Percentiles rank a stretch among this genome's conserved stretches.
Conservation (phyloP, 2,797 vertebrate species). For the Parauchenoglanis ngamensis region DNA sequence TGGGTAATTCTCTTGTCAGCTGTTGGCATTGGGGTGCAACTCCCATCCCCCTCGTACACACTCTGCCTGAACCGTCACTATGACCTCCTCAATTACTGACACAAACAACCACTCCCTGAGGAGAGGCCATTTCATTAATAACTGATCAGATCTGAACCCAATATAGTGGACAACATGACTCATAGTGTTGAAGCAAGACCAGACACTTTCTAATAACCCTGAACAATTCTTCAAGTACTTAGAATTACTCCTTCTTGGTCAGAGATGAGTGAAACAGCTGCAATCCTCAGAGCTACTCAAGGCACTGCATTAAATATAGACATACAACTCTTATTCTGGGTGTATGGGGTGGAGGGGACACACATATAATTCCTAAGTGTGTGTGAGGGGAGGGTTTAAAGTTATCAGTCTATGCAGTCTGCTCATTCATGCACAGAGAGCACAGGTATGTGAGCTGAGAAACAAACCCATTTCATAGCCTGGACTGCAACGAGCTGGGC, state of each 20-base stretch:
- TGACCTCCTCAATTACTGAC: constrained; percentile 1
- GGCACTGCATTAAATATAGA: constrained; percentile 32
- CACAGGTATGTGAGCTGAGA: neutral
- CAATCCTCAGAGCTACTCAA: constrained; percentile 15
- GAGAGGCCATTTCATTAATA: neutral
- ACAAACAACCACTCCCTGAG: neutral
- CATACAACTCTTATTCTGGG: constrained; percentile 11
- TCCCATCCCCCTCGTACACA: constrained; percentile 51
- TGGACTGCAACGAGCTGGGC: neutral
- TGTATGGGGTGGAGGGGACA: neutral
- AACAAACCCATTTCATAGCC: constrained; percentile 2
- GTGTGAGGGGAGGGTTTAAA: neutral
- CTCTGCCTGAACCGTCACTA: neutral
- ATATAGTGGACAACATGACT: neutral
- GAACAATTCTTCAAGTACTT: neutral
- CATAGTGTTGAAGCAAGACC: neutral
- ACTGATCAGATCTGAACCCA: neutral
- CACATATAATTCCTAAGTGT: constrained; percentile 14
- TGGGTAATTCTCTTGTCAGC: constrained; percentile 73
- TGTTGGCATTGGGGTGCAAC: constrained; percentile 72
- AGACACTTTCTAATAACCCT: neutral
- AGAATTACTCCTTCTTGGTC: neutral
- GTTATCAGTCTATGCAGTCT: constrained; percentile 1
- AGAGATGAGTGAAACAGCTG: constrained; percentile 19
- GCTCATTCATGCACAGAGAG: neutral